These are phyloP conservation scores for Irena cyanogastra DNA, from an alignment of 2,113 vertebrate species.

Conservation along the genomic window DNA sequence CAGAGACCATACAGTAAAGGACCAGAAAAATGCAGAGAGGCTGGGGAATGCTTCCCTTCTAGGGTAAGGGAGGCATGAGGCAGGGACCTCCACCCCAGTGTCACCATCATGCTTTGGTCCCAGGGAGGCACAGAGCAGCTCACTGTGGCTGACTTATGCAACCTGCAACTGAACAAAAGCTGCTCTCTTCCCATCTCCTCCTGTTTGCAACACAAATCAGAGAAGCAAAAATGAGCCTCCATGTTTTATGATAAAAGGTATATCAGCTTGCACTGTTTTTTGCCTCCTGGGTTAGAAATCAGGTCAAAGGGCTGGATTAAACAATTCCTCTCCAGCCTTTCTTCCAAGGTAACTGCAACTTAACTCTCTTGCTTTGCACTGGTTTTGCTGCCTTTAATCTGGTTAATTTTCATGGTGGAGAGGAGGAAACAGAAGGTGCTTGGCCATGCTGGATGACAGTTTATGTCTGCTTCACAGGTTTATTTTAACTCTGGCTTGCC, in stretches of 20 bases:
- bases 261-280: background rate
- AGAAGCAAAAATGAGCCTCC: background rate
- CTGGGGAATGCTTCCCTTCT: background rate
- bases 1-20: background rate
- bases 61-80: too few species aligned
- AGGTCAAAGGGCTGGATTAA: background rate
- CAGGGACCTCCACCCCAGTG: background rate
- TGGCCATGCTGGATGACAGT: background rate
- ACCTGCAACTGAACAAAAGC: background rate
- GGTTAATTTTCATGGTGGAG: background rate
- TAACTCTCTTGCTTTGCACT: background rate
- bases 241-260: background rate
- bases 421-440: background rate
- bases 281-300: background rate
- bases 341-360: background rate
- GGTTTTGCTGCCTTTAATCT: background rate
- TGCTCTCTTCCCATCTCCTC: background rate
- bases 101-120: background rate
- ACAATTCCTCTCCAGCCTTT: background rate
- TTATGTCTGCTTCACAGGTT: background rate
- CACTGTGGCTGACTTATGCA: accelerated
- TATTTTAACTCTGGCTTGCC: background rate
- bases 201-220: background rate
- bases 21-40: background rate
- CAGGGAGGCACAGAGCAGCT: background rate